Base-by-base conservation (phyloP, 2,113 vertebrate genomes). In the Aspiorhynchus laticeps region DNA sequence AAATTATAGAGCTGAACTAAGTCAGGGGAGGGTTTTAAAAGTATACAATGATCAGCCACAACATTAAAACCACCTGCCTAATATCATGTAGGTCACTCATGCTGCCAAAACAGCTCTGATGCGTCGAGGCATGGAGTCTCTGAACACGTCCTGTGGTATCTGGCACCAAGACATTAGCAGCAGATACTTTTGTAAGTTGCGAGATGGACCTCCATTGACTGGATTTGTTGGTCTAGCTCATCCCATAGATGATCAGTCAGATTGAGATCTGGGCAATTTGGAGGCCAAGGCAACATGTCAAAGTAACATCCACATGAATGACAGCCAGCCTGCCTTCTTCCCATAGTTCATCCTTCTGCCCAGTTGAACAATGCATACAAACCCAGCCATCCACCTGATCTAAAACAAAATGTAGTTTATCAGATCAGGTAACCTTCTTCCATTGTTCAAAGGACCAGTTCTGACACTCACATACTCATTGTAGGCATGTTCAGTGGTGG, bases 1-100 rank as follows among this genome's bases (percentile, higher is more conserved):
- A 84, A 84, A 86, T 46, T 31, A 67, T n/a, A 81, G 38, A 71
- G 63, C 59, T 65, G 0, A 41, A 73, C 4, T 65, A 7, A 59
- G 61, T 26, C 10, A 33, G 5, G 28, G 26, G 3, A 46, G 17
- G 10, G 7, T 19, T 53, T 61, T 61, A n/a, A 61, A 61, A 59
- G 56, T 59, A 59, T 59, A 59, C 19, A 56, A 56, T 24, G 53
- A 56, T 56, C 53, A 56, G 53, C 53, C 21, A 24, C 56, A 59
- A 59, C 56, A 24, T 59, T 59, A 24, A 59, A 59, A 59, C 21
- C 56, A 59, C 56, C 56, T 59, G 56, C 56, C 21, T 59, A 59
- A 24, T 56, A 56, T 56, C 53, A 56, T 24, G 21, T 24, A 24
- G 21, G 21, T 59, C 56, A 4, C 8, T 61, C 24, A n/a, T n/a